Conservation (phyloP, 2,797 vertebrate genomes). For the Oryzias sinensis region DNA sequence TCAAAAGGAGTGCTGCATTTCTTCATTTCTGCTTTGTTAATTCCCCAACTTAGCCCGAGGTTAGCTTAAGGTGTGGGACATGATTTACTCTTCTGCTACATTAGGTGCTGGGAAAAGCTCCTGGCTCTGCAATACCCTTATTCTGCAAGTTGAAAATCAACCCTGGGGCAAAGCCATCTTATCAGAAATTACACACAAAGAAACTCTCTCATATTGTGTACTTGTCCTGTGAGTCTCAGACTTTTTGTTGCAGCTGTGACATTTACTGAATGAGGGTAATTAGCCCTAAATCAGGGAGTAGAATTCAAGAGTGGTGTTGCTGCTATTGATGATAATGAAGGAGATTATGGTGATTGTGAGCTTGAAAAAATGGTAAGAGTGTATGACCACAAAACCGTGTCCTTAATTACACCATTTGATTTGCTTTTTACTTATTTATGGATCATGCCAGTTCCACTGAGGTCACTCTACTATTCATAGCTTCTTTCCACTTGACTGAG, state of each 20-base stretch:
- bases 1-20: conserved; percentile 55
- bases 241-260: conserved; percentile 48
- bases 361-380: conserved; percentile 36
- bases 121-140: conserved; percentile 17
- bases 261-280: conserved; percentile 65
- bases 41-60: conserved; percentile 54
- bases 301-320: conserved; percentile 27
- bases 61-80: conserved; percentile 58
- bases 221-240: conserved; percentile 18
- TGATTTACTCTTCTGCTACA: conserved; percentile 60
- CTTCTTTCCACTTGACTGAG: conserved; percentile 23
- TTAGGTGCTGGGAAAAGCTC: conserved; percentile 35
- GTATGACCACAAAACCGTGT: conserved; percentile 9
- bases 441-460: conserved; percentile 6
- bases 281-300: conserved; percentile 38
- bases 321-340: conserved; percentile 34
- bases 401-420: conserved; percentile 28
- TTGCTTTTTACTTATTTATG: conserved; percentile 2
- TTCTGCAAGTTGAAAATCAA: conserved; percentile 43
- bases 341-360: conserved; percentile 37
- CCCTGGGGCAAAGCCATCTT: conserved; percentile 42
- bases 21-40: conserved; percentile 42
- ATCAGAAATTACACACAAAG: conserved; percentile 30
- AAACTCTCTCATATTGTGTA: conserved; percentile 25
- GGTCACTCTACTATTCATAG: neutral